Evolutionary conservation across 2,888 invertebrate species (phyloP), one percentile per base, ranked within the genome.

Genomic region (Lasioglossum vierecki): DNA sequence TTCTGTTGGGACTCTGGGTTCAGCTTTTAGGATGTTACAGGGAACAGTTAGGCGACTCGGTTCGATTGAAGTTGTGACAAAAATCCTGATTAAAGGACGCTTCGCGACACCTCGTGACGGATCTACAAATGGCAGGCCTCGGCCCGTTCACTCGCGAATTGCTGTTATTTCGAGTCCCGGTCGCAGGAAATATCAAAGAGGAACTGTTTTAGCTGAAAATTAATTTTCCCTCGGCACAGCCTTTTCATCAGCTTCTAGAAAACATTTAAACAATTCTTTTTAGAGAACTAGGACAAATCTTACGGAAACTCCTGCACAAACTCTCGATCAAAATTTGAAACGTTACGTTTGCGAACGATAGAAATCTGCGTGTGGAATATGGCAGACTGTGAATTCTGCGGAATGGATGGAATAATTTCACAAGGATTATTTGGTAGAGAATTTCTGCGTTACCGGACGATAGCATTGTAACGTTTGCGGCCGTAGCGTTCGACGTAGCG

Each of bases 81-180:
- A 70, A 79, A 73, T 78, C 70, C 73, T 35, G 80, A 88, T 82
- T 76, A 80, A 68, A 87, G 77, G 44, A n/a, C 73, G 26, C 53
- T 41, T 6, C 22, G 72, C 75, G 68, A 57, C 76, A 74, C 80
- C 80, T 75, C 80, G 44, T 71, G 80, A 83, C 60, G 76, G 80
- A 46, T 13, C 57, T 68, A 79, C 49, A 73, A 87, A 80, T 80
- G 76, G 76, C 82, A 72, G 80, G 77, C 78, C 76, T 76, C 77
- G 63, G 46, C 53, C 39, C 85, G 76, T 72, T 53, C n/a, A 39
- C 60, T 63, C 71, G 74, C 70, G 75, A 46, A 63, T 73, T 72
- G 72, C 57, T 78, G 73, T 84, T 84, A 85, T 76, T 77, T 72
- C 79, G 68, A 41, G 80, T 79, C 80, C 83, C 83, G 79, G 74